These are phyloP conservation scores for human (Homo sapiens) DNA, from an alignment of 2,113 vertebrate genomes.

Conservation along the genomic window DNA sequence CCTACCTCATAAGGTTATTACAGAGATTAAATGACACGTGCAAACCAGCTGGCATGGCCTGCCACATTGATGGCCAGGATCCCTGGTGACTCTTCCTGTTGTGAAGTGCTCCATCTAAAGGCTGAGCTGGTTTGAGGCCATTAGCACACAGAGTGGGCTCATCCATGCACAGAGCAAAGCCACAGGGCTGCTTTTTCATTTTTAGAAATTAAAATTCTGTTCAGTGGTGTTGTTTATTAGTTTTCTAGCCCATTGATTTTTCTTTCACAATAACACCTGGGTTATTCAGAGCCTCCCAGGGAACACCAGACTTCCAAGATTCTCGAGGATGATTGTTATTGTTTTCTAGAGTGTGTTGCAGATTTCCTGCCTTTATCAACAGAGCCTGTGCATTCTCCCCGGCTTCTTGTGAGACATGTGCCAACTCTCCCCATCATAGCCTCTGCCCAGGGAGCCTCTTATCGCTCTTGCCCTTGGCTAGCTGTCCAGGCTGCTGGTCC, in stretches of 20 bases:
- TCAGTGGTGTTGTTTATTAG: not conserved
- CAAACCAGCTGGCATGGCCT: not conserved
- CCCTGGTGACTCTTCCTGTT: not conserved
- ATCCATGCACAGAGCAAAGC: not conserved
- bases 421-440: not conserved
- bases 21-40: not conserved
- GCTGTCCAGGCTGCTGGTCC: not conserved
- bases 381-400: not conserved
- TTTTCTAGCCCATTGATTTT: not conserved
- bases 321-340: not conserved
- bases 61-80: not conserved
- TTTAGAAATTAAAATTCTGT: not conserved
- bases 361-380: not conserved
- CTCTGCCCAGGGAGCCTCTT: not conserved
- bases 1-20: not conserved
- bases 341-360: not conserved
- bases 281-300: not conserved
- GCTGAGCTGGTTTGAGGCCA: not conserved
- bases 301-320: not conserved
- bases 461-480: fast-evolving
- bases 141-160: not conserved
- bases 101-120: not conserved
- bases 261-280: not conserved
- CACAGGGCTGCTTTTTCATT: not conserved
- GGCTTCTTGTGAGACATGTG: not conserved